phyloP scores from a whole-genome alignment of 2,888 invertebrate species.

The Toxonevra muliebris region DNA sequence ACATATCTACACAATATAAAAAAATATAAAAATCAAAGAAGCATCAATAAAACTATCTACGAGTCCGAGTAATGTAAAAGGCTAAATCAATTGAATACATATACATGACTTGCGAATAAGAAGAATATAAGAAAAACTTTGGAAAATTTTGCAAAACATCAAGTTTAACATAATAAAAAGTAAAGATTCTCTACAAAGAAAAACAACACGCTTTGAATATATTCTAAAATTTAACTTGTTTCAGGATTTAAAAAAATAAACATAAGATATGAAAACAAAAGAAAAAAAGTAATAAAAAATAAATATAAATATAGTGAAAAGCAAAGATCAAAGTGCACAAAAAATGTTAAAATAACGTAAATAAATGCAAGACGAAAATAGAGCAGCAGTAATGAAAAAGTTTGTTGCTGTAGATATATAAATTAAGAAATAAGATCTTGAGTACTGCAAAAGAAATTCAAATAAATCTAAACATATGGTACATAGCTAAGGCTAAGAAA shows the following conservation, averaged over 20 bases:
- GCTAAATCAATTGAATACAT: constrained; percentile 1
- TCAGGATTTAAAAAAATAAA: constrained; percentile 11
- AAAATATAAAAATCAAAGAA: constrained; percentile 19
- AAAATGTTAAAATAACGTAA: neutral
- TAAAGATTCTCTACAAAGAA: neutral
- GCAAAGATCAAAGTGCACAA: neutral
- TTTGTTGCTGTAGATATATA: no score
- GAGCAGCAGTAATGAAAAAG: neutral
- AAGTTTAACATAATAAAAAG: constrained; percentile 2
- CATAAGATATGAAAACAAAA: neutral
- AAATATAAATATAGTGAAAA: neutral
- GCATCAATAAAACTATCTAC: neutral
- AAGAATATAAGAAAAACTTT: neutral
- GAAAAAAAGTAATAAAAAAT: neutral
- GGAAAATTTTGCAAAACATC: constrained; percentile 7
- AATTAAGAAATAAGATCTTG: no score
- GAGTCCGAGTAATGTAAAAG: neutral
- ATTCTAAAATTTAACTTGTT: neutral
- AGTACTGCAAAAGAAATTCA: no score
- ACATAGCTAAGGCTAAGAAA: no score
- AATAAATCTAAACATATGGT: no score
- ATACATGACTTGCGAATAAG: neutral
- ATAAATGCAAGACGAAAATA: neutral
- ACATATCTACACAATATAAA: no score
- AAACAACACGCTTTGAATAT: neutral